Evolutionary conservation across 2,888 invertebrate species (phyloP).

Genomic region (Lasioglossum morio): DNA sequence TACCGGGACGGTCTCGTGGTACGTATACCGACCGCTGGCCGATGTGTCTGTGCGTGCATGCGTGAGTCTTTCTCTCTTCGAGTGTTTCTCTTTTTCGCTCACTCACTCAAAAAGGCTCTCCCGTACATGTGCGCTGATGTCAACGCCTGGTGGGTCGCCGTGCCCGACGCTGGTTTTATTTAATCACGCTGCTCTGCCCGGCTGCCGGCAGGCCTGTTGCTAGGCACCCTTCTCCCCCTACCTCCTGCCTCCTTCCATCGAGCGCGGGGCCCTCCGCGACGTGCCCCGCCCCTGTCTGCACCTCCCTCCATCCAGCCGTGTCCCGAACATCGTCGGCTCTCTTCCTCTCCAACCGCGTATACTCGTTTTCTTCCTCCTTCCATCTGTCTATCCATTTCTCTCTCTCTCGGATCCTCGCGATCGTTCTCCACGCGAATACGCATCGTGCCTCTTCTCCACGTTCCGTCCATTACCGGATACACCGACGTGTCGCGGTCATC

Average conservation of each 20-base stretch:
- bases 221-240: conserved; percentile 81
- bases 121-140: conserved; percentile 75
- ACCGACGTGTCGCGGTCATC: conserved; percentile 52
- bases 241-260: conserved; percentile 46
- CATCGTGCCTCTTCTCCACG: conserved; percentile 43
- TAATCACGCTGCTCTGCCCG: conserved; percentile 81
- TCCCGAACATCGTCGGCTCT: conserved; percentile 62
- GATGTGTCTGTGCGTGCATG: conserved; percentile 27
- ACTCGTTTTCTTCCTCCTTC: conserved; percentile 28
- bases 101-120: conserved; percentile 43
- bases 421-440: conserved; percentile 16
- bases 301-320: conserved; percentile 65
- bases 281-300: conserved; percentile 78
- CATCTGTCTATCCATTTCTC: background rate
- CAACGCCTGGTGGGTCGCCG: conserved; percentile 79
- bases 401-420: background rate
- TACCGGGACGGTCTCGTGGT: conserved; percentile 59
- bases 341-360: conserved; percentile 38
- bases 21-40: conserved; percentile 23
- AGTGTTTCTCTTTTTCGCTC: background rate
- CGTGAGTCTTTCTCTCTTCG: conserved; percentile 1
- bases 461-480: conserved; percentile 71
- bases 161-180: conserved; percentile 82
- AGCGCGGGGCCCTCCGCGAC: conserved; percentile 72
- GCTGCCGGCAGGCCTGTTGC: conserved; percentile 82